Conservation (phyloP, 2,797 vertebrate species). For the Phataginus tricuspis region DNA sequence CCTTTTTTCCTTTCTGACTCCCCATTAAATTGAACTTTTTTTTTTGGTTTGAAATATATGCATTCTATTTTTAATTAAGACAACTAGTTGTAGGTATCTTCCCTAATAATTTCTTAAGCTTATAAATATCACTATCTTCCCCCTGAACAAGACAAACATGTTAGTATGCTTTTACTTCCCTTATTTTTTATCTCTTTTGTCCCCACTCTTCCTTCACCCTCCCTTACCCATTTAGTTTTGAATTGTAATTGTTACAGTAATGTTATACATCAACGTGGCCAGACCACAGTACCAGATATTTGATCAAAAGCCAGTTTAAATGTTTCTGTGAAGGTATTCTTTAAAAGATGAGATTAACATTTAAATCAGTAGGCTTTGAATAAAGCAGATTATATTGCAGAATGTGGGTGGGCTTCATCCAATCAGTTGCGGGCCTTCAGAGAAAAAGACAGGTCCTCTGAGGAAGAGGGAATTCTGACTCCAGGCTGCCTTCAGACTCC, state of each 20-base stretch:
- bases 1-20: not conserved
- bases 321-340: not conserved
- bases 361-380: not conserved
- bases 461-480: not conserved
- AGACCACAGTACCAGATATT: not conserved
- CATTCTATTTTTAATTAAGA: not conserved
- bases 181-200: not conserved
- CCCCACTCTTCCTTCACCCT: too few relatives aligned
- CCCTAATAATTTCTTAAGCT: not conserved
- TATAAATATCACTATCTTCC: not conserved
- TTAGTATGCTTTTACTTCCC: not conserved
- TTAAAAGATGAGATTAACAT: not conserved
- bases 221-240: not conserved
- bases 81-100: not conserved
- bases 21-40: not conserved
- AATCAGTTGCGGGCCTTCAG: not conserved
- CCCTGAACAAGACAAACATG: not conserved
- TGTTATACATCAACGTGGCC: not conserved
- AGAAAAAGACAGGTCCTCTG: not conserved
- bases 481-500: not conserved
- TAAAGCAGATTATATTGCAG: not conserved
- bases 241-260: not conserved
- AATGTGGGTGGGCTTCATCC: not conserved
- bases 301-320: not conserved
- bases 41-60: not conserved